Evolutionary conservation across 2,888 invertebrate genomes (phyloP), one percentile per base, ranked within the genome.

Genomic region (Acleris laterana): DNA sequence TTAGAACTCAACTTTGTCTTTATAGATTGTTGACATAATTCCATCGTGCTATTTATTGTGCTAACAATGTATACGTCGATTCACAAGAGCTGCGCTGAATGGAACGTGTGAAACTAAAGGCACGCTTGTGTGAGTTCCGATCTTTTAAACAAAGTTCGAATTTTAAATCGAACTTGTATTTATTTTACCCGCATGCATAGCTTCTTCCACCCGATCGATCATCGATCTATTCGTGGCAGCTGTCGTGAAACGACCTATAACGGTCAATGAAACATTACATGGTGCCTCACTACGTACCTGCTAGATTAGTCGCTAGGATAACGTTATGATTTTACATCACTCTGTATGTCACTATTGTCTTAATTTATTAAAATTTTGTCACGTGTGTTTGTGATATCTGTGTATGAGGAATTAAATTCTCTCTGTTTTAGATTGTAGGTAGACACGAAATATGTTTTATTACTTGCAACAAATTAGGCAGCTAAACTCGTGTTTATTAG

Each of bases 261-360:
- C 16, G 22, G 16, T 59, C 49, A 49, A 59, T 48, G 11, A 57
- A 22, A 80, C 81, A 83, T 85, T 83, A 85, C 82, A 80, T 69
- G 87, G 88, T 88, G 89, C 85, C 87, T 84, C 86, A 85, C 85
- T 77, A 85, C 78, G 89, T 89, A 89, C 88, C 89, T 89, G 89
- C 70, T 87, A 86, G 84, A 72, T 73, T 82, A 83, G 76, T 79
- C 78, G 71, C 44, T 64, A 72, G 72, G 70, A 63, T 70, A 55
- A 64, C 63, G 65, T 70, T 68, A 66, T 68, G 66, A 56, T 44
- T 70, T 71, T 72, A 70, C 71, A 68, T 71, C 19, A 20, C 46
- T 44, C 1, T 46, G 46, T 17, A 38, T 57, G 32, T 28, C 19
- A 28, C 55, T 49, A 9, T 51, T 42, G 48, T 25, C 44, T 50